A percentile compares a stretch with the other conserved stretches of the same genome.
phyloP scores from a whole-genome alignment of 2,888 invertebrate species.

The Julus scandinavius region DNA sequence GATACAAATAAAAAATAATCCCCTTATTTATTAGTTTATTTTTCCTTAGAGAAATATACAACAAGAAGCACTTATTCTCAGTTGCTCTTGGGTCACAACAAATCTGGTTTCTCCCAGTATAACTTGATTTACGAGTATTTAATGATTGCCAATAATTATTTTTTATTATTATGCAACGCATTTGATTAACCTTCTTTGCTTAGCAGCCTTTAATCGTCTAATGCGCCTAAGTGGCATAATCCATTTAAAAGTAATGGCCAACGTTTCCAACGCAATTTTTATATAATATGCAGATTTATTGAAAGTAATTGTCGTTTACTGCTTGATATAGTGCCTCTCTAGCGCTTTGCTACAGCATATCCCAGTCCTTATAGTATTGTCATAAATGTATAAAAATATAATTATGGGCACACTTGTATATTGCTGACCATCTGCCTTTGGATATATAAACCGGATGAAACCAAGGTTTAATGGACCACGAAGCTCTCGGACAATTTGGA shows the following conservation, averaged over 20 bases:
- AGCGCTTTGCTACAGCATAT: neutral
- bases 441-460: neutral
- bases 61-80: too few species aligned
- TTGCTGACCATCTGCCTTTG: neutral
- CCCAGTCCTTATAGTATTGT: neutral
- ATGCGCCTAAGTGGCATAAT: neutral
- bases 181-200: neutral
- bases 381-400: neutral
- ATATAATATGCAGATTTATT: slow-evolving; percentile 26
- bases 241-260: neutral
- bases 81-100: too few species aligned
- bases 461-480: neutral
- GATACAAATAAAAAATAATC: too few species aligned
- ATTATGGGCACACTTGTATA: neutral
- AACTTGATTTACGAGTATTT: neutral
- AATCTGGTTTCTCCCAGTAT: neutral
- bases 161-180: neutral
- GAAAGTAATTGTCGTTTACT: slow-evolving; percentile 48
- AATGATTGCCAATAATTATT: neutral
- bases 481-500: neutral
- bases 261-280: neutral
- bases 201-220: neutral
- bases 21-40: too few species aligned
- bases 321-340: neutral
- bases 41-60: too few species aligned